Conservation (phyloP, 2,113 vertebrate species). For the Tretioscincus oriximinensis region DNA sequence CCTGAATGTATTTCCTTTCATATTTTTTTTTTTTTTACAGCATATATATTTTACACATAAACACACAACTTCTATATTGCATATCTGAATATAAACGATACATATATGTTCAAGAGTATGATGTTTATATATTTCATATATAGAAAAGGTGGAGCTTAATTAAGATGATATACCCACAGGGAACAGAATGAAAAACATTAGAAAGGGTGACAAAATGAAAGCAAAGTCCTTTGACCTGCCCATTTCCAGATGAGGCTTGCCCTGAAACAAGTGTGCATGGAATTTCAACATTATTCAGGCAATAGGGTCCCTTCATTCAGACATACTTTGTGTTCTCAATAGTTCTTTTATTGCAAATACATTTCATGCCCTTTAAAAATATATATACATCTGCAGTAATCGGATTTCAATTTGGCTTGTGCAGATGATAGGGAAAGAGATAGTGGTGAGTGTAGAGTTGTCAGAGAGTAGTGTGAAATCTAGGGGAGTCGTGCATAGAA, state of each 20-base stretch:
- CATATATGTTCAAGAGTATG: too few relatives aligned
- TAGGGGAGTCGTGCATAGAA: conserved; percentile 13
- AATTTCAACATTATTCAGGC: neutral
- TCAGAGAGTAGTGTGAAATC: neutral
- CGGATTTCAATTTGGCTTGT: conserved; percentile 4
- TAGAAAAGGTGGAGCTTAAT: too few relatives aligned
- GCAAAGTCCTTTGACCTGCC: neutral
- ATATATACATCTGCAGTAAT: conserved; percentile 11
- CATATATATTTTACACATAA: too few relatives aligned
- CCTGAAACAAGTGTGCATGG: neutral
- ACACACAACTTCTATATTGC: too few relatives aligned
- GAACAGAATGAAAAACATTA: too few relatives aligned
- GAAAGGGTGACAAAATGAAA: neutral
- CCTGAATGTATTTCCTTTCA: too few relatives aligned
- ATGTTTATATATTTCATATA: too few relatives aligned
- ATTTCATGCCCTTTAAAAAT: neutral
- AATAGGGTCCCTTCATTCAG: neutral
- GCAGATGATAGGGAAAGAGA: neutral
- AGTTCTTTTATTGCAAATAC: neutral
- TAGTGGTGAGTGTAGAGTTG: conserved; percentile 9
- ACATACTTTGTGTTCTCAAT: neutral
- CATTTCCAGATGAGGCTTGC: neutral
- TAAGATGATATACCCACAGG: too few relatives aligned
- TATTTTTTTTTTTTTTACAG: too few relatives aligned
- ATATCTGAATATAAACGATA: too few relatives aligned